Percentiles rank a stretch among this genome's conserved stretches.
These are phyloP conservation scores for Pseudolaguvia tuberculata DNA, from an alignment of 2,113 vertebrate species.

Conservation along the genomic window DNA sequence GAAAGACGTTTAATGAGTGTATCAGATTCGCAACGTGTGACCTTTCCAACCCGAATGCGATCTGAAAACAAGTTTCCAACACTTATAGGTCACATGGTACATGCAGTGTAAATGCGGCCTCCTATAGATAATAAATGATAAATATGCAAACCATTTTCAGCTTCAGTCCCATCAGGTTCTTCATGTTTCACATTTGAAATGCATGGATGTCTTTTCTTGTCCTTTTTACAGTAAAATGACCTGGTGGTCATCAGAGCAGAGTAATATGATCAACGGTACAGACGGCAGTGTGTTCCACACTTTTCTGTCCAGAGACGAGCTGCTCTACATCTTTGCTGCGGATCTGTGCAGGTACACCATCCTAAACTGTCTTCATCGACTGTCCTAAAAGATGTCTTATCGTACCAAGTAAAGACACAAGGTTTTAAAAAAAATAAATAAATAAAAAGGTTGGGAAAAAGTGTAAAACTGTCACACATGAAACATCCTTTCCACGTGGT, in stretches of 20 bases:
- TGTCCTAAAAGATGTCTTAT: background rate
- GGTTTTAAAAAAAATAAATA: background rate
- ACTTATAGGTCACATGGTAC: no score
- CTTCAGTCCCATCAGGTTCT: no score
- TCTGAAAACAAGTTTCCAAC: no score
- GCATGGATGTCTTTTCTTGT: background rate
- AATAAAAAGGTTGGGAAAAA: background rate
- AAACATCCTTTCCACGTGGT: background rate
- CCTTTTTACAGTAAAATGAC: constrained; percentile 64
- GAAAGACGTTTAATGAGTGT: no score
- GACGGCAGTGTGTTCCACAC: constrained; percentile 92
- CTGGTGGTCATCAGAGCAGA: constrained; percentile 87
- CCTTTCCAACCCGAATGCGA: no score
- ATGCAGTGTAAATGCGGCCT: no score
- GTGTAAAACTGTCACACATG: background rate
- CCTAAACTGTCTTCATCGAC: no score
- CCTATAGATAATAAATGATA: no score
- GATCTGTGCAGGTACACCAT: constrained; percentile 86
- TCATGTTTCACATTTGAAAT: background rate
- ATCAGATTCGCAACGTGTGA: no score
- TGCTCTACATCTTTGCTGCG: constrained; percentile 87
- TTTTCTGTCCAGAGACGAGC: constrained; percentile 80
- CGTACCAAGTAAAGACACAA: no score
- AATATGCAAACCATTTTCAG: background rate
- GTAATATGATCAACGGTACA: constrained; percentile 98